phyloP scores from a whole-genome alignment of 2,113 vertebrate genomes.

The Siniperca knerii region DNA sequence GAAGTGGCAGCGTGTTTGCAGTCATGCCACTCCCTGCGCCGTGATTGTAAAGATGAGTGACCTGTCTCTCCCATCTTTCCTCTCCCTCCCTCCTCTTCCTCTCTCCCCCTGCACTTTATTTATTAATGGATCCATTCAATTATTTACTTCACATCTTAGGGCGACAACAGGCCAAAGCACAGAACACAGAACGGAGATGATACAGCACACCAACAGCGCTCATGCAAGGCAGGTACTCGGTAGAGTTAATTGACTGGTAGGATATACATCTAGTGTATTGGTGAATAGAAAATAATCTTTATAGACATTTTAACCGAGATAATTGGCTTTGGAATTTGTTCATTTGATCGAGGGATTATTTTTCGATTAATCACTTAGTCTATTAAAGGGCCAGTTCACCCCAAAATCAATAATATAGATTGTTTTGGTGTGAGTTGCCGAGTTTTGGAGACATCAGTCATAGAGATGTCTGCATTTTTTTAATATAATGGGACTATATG shows the following conservation, averaged over 20 bases:
- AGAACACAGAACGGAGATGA: constrained; percentile 61
- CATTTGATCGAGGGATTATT: background rate
- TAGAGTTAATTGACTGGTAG: constrained; percentile 26
- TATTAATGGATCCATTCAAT: constrained; percentile 85
- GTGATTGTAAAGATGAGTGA: constrained; percentile 80
- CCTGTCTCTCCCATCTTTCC: constrained; percentile 60
- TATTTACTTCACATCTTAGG: constrained; percentile 81
- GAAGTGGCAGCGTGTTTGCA: constrained; percentile 41
- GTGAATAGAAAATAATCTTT: constrained; percentile 12
- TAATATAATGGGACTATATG: too few relatives aligned
- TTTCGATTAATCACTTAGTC: background rate
- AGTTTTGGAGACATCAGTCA: too few relatives aligned
- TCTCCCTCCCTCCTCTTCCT: constrained; percentile 18
- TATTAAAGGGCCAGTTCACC: too few relatives aligned
- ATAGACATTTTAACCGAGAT: background rate
- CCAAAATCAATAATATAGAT: too few relatives aligned
- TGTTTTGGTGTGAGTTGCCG: too few relatives aligned
- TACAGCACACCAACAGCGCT: constrained; percentile 41
- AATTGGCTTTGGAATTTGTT: background rate
- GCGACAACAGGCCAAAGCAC: constrained; percentile 68
- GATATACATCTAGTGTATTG: background rate
- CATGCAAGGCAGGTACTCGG: constrained; percentile 28
- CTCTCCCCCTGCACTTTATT: constrained; percentile 76
- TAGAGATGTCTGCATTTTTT: too few relatives aligned
- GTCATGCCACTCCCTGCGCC: constrained; percentile 55